Base-by-base conservation (phyloP, 2,113 vertebrate genomes). In the Clupea harengus region DNA sequence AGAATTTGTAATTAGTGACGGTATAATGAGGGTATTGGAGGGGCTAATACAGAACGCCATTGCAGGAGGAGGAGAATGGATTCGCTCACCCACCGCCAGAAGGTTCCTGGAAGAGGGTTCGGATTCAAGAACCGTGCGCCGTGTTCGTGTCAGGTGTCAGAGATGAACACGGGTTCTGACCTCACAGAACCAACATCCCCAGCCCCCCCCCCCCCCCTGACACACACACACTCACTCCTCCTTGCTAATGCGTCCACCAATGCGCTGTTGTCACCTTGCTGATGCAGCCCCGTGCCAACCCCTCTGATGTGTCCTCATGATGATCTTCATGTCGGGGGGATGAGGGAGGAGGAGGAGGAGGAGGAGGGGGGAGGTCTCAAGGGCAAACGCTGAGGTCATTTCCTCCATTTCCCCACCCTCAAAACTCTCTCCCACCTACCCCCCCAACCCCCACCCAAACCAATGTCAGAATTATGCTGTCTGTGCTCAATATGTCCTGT, bases 1-100 rank as follows among this genome's bases (percentile, higher is more conserved):
- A 96, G 96, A 97, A 96, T 97, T 96, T 97, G 97, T 98, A 99
- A 99, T 99, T 99, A 98, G 97, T 95, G 96, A 96, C 95, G 96
- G 96, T 96, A 97, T 98, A 98, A 99, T 98, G 97, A 98, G 97
- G 96, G 95, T 96, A 97, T 97, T 96, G 96, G 89, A 96, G 96
- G 95, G 96, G 95, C 96, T 96, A 97, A 97, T 95, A 95, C 93
- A 96, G 96, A 6, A 28, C 13, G 28, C 72, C 28, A 28, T 9
- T 28, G 25, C 28, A 2, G 72, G 11, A 78, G 72, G 32, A 75
- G 28, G 13, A 32, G 92, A 95, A 92, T 93, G 93, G 94, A 95
- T 95, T 92, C 92, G 92, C 93, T 94, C 93, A 92, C 92, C 88
- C 39, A 39, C 93, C 87, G 94, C 93, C 94, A 10, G 25, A 88